Evolutionary conservation across 1,140 invertebrate species (phyloP).

Genomic region (Ceratosolen fusciceps): DNA sequence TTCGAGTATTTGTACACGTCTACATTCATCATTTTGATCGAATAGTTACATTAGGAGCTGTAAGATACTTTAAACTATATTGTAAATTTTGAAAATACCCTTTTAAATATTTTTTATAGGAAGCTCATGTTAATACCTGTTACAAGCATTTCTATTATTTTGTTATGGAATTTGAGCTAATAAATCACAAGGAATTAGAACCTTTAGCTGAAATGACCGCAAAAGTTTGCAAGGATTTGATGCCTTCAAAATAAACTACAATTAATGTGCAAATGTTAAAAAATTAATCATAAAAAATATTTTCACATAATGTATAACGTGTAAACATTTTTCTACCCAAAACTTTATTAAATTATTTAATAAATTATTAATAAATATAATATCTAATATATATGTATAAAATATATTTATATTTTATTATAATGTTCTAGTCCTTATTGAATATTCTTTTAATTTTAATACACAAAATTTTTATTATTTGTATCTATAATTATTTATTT

Average conservation of each 20-base stretch:
- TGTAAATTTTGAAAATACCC: background rate
- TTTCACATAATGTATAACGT: too few species aligned
- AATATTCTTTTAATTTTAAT: slow-evolving; percentile 40
- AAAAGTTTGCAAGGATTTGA: slow-evolving; percentile 77
- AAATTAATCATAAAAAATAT: too few species aligned
- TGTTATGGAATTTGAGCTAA: slow-evolving; percentile 89
- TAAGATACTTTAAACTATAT: slow-evolving; percentile 70
- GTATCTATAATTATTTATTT: background rate
- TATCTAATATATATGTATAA: slow-evolving; percentile 7
- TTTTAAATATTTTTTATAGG: slow-evolving; percentile 74
- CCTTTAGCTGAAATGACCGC: slow-evolving; percentile 85
- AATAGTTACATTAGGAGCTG: slow-evolving; percentile 88
- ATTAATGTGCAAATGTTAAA: slow-evolving; percentile 37
- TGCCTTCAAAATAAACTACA: slow-evolving; percentile 52
- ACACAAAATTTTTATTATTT: slow-evolving; percentile 39
- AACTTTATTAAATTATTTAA: slow-evolving; percentile 10
- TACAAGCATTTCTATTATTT: slow-evolving; percentile 99
- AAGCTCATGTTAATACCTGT: slow-evolving; percentile 96
- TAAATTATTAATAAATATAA: background rate
- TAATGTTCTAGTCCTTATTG: slow-evolving; percentile 52
- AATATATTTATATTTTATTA: slow-evolving; percentile 26
- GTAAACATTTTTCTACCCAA: background rate
- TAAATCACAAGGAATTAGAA: slow-evolving; percentile 89
- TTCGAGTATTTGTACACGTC: slow-evolving; percentile 96
- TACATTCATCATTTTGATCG: slow-evolving; percentile 97